phyloP scores from a whole-genome alignment of 2,888 invertebrate species.

The Lobophora halterata region DNA sequence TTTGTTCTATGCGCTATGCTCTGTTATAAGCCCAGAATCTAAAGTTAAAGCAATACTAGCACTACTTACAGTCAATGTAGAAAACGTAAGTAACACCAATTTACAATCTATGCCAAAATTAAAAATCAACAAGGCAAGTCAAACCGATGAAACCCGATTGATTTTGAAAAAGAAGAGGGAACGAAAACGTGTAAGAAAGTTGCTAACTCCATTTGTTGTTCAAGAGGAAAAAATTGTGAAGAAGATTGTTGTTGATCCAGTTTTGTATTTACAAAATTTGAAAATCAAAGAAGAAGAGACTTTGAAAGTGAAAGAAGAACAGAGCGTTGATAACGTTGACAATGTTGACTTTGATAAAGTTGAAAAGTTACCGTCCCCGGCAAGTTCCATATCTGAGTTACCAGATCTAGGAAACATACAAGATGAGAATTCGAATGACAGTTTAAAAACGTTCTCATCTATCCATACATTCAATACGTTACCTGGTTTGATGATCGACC shows the following conservation, averaged over 20 bases:
- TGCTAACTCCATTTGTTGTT: conserved; percentile 50
- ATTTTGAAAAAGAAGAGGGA: conserved; percentile 25
- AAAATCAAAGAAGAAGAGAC: not conserved
- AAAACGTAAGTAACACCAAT: too few relatives aligned
- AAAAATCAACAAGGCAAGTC: conserved; percentile 27
- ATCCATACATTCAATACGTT: conserved; percentile 29
- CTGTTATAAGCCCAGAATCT: conserved; percentile 54
- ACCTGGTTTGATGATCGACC: conserved; percentile 34
- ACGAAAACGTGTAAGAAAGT: conserved; percentile 33
- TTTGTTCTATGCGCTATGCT: conserved; percentile 54
- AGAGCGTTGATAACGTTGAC: not conserved
- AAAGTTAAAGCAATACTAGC: conserved; percentile 56
- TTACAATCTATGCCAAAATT: not conserved
- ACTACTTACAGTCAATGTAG: conserved; percentile 37
- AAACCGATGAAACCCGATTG: conserved; percentile 44
- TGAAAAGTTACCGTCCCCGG: conserved; percentile 4
- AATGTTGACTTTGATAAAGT: too few relatives aligned
- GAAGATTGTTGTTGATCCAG: conserved; percentile 4
- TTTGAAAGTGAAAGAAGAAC: not conserved
- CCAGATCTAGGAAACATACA: conserved; percentile 28
- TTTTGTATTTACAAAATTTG: too few relatives aligned
- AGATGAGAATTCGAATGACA: conserved; percentile 52
- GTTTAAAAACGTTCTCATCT: conserved; percentile 42
- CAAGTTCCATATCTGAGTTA: conserved; percentile 1
- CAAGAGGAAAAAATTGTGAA: conserved; percentile 10